Base-by-base conservation (phyloP, 2,888 invertebrate genomes). In the Euplexia lucipara region DNA sequence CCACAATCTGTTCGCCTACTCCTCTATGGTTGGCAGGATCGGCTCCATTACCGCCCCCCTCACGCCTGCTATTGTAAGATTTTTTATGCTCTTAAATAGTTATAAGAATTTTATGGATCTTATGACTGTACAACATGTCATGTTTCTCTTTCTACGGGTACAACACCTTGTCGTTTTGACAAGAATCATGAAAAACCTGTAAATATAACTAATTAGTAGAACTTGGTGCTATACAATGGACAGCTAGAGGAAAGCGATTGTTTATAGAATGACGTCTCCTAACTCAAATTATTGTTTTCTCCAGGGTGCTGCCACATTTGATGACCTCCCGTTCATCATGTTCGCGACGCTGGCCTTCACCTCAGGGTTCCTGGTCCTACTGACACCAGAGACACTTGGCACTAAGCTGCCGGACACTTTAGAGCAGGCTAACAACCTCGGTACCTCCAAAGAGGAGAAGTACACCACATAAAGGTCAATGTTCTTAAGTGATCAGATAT, bases 31-130 rank as follows among this genome's bases (percentile, higher is more conserved):
- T 71, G 97, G 97, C 14, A 92, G 97, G 34, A 89, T 97, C 51
- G 97, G 97, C 0, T 96, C 96, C 2, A 96, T 97, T 88, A 82
- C 96, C 39, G 97, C 97, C 0, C 97, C 97, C 0, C 96, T 97
- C 77, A 96, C 97, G 3, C 96, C 96, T 16, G 91, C 97, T 52
- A 84, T 97, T 86, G 96, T 96, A 87, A 91, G 92, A 88, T 14
- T 22, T 3, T n/a, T 9, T 9, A 22, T 7, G 10, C 16, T 41
- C 2, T 3, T 26, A 32, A 34, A 12, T 34, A 48, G 7, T 34
- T 12, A 12, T 16, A 48, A 5, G n/a, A 12, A 16, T 5, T 56
- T 10, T 34, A 5, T 12, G 6, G 20, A 12, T 12, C 12, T 8
- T 10, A 14, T 14, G 18, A 20, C 6, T 10, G 1, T 34, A 49